Evolutionary conservation across 2,113 vertebrate genomes (phyloP).

Genomic region (Bettongia penicillata): DNA sequence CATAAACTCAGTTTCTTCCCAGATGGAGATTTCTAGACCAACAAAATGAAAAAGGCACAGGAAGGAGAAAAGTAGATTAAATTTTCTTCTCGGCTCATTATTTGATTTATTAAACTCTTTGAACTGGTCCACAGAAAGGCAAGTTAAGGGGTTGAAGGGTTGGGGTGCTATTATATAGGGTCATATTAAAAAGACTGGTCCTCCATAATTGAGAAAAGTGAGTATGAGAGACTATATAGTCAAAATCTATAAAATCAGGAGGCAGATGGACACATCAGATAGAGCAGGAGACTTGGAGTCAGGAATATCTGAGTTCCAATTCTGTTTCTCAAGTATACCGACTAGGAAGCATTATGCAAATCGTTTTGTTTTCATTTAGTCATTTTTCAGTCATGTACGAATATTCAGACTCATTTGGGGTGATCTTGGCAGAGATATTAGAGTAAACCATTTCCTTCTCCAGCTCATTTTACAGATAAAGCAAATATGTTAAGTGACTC

Average conservation of each 20-base stretch:
- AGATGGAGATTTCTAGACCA: not conserved
- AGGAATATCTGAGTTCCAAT: not conserved
- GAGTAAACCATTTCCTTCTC: not conserved
- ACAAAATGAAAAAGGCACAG: not conserved
- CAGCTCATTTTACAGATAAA: not conserved
- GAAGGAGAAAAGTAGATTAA: not conserved
- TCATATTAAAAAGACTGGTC: constrained; percentile 28
- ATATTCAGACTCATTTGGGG: not conserved
- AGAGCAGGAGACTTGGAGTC: not conserved
- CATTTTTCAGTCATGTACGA: not conserved
- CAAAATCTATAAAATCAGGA: constrained; percentile 7
- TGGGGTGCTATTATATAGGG: not conserved
- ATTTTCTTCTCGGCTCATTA: not conserved
- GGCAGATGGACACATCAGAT: not conserved
- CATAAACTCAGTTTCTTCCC: not conserved
- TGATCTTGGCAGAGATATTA: too few species aligned
- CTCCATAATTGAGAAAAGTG: not conserved
- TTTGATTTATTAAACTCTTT: not conserved
- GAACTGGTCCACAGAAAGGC: not conserved
- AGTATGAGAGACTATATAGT: not conserved
- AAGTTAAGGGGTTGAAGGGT: constrained; percentile 8
- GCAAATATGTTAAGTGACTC: not conserved
- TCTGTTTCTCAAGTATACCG: not conserved
- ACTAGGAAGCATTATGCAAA: not conserved
- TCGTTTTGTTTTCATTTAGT: not conserved